These are phyloP conservation scores for Catostomus latipinnis DNA, from an alignment of 2,797 vertebrate genomes.

Conservation along the genomic window DNA sequence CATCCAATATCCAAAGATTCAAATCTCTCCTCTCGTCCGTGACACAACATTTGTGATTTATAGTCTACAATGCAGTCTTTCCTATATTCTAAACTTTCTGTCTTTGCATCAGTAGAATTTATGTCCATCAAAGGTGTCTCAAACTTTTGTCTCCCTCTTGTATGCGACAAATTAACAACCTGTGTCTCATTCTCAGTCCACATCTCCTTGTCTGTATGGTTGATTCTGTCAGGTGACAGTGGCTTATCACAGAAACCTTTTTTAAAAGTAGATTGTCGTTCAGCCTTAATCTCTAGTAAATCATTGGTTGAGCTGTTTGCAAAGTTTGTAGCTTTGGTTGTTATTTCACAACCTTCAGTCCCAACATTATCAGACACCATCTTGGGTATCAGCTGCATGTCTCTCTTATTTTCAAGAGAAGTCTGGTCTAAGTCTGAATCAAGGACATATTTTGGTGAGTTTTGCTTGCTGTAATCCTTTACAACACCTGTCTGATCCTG, in stretches of 20 bases:
- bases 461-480: conserved; percentile 57
- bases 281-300: conserved; percentile 46
- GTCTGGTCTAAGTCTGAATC: conserved; percentile 23
- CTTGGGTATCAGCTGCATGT: conserved; percentile 35
- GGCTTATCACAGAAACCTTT: conserved; percentile 36
- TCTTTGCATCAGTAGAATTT: conserved; percentile 23
- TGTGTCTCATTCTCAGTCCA: conserved; percentile 39
- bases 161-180: conserved; percentile 12
- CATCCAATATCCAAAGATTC: conserved; percentile 26
- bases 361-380: conserved; percentile 38
- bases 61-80: conserved; percentile 20
- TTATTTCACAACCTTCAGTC: conserved; percentile 40
- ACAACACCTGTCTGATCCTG: conserved; percentile 58
- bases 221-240: conserved; percentile 41
- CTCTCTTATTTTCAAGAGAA: conserved; percentile 29
- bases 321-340: conserved; percentile 57
- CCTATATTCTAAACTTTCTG: conserved; percentile 41
- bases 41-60: conserved; percentile 34
- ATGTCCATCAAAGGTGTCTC: conserved; percentile 14
- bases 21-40: conserved; percentile 23
- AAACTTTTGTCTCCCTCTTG: conserved; percentile 15
- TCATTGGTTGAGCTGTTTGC: conserved; percentile 47
- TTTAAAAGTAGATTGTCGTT: conserved; percentile 52
- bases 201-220: conserved; percentile 62
- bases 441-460: conserved; percentile 28